Conservation (phyloP, 2,888 invertebrate species). For the Boloria selene region DNA sequence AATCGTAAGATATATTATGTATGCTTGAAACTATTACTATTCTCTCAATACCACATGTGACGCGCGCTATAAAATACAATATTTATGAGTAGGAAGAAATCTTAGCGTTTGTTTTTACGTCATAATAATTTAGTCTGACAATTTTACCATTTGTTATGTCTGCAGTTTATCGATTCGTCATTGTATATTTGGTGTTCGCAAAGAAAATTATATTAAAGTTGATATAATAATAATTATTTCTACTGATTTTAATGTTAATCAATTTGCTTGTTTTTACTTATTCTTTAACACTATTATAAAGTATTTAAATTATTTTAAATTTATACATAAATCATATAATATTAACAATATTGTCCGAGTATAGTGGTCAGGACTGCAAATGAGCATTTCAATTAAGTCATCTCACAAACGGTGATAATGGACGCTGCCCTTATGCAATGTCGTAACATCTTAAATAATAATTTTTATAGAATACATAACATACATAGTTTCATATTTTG, state of each 20-base stretch:
- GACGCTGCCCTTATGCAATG: conserved; percentile 7
- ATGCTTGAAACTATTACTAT: background rate
- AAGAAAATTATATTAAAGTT: background rate
- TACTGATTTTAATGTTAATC: too few relatives aligned
- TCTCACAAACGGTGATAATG: conserved; percentile 14
- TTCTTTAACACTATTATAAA: too few relatives aligned
- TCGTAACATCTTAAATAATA: background rate
- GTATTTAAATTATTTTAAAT: too few relatives aligned
- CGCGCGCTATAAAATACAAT: conserved; percentile 2
- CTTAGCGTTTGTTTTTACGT: background rate
- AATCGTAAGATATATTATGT: too few relatives aligned
- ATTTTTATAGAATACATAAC: background rate
- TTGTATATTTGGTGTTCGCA: background rate
- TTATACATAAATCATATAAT: too few relatives aligned
- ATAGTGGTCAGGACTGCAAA: background rate
- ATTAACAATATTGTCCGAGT: too few relatives aligned
- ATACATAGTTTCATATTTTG: background rate
- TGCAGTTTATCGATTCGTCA: background rate
- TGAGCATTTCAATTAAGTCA: conserved; percentile 18
- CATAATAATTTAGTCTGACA: background rate
- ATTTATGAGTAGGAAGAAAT: background rate
- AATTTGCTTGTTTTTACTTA: too few relatives aligned
- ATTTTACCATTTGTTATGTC: conserved; percentile 1
- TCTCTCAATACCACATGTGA: background rate
- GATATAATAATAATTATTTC: background rate